Evolutionary conservation across 2,113 vertebrate genomes (phyloP).

Genomic region (Pelecanoides urinatrix): DNA sequence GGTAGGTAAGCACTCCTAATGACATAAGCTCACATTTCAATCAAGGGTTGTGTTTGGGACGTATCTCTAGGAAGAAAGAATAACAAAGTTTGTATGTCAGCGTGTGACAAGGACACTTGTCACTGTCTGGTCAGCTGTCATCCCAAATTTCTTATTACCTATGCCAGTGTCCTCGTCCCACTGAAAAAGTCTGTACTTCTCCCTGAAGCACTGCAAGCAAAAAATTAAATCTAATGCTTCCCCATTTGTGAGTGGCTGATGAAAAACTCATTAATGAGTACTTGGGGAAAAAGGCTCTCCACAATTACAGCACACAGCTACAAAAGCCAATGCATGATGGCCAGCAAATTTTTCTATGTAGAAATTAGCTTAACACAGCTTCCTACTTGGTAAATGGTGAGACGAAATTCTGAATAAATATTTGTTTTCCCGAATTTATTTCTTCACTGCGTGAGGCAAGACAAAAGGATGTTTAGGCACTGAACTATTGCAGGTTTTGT

Average conservation of each 20-base stretch:
- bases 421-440: constrained; percentile 58
- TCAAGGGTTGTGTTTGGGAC: neutral
- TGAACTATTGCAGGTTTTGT: constrained; percentile 37
- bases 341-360: neutral
- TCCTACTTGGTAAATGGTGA: constrained; percentile 9
- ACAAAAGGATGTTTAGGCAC: constrained; percentile 55
- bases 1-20: neutral
- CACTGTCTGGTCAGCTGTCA: neutral
- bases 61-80: neutral
- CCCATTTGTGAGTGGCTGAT: neutral
- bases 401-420: constrained; percentile 63
- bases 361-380: neutral
- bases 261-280: neutral
- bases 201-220: neutral
- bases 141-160: neutral
- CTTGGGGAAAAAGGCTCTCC: neutral
- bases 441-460: constrained; percentile 46
- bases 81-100: neutral
- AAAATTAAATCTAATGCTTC: neutral
- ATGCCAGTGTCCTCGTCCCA: neutral
- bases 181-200: neutral
- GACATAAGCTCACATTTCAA: neutral
- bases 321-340: neutral
- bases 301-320: neutral
- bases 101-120: neutral